phyloP scores from a whole-genome alignment of 2,113 vertebrate species.

The Gopherus evgoodei region DNA sequence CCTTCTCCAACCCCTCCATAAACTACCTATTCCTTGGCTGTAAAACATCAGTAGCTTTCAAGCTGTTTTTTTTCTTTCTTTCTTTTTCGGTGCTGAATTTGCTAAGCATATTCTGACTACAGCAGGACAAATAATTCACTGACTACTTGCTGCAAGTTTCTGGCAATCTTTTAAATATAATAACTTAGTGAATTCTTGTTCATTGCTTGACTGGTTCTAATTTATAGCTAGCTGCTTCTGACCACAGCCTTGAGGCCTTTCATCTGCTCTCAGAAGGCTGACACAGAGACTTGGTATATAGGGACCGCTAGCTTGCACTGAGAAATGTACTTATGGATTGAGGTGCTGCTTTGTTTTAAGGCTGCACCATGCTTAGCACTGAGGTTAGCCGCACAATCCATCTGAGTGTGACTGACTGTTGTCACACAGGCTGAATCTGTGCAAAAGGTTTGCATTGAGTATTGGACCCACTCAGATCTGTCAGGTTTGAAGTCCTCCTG shows the following conservation, averaged over 20 bases:
- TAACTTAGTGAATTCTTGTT: neutral
- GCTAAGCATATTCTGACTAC: neutral
- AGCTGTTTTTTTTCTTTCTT: neutral
- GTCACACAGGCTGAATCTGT: accelerated
- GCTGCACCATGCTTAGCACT: accelerated
- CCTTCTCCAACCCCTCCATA: neutral
- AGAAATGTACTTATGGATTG: too few relatives aligned
- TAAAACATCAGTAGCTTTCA: neutral
- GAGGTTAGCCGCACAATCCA: neutral
- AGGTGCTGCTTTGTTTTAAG: neutral
- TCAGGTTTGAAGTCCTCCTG: neutral
- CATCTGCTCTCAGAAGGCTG: neutral
- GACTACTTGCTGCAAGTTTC: neutral
- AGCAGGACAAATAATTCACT: too few relatives aligned
- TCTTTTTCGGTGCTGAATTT: neutral
- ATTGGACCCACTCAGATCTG: neutral
- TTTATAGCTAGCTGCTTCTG: neutral
- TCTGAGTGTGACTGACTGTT: neutral
- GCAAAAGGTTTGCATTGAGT: accelerated
- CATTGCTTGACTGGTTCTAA: neutral
- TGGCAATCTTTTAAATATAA: neutral
- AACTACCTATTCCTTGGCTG: neutral
- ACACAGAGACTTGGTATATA: neutral
- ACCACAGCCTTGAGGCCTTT: accelerated
- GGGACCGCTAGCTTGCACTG: neutral